Percentiles rank a stretch among this genome's conserved stretches.
phyloP scores from a whole-genome alignment of 2,113 vertebrate genomes.

The Piaya cayana region DNA sequence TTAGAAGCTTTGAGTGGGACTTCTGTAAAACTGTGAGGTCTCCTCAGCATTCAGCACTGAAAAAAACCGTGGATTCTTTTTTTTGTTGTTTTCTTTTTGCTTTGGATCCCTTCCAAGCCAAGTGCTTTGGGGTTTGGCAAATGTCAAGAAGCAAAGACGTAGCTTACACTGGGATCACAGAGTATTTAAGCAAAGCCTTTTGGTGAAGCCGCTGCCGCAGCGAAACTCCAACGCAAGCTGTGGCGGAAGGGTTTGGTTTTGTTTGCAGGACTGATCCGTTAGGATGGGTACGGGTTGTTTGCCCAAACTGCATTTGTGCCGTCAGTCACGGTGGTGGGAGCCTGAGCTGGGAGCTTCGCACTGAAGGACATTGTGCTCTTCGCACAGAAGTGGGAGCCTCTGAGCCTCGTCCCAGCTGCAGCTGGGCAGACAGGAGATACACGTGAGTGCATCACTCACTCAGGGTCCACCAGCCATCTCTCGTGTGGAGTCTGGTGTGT shows the following conservation, averaged over 20 bases:
- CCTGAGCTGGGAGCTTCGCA: not conserved
- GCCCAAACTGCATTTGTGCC: not conserved
- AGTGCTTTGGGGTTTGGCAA: not conserved
- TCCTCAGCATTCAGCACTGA: not conserved
- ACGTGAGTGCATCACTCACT: rapidly evolving
- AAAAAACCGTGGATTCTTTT: not conserved
- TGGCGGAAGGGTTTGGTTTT: not conserved
- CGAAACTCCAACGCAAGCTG: rapidly evolving
- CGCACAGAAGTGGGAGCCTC: not conserved
- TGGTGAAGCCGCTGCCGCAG: rapidly evolving
- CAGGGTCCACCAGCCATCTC: not conserved
- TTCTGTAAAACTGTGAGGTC: not conserved
- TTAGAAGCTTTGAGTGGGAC: not conserved
- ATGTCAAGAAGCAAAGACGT: not conserved
- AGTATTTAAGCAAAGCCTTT: not conserved
- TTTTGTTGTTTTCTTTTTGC: not conserved
- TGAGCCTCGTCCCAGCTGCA: not conserved
- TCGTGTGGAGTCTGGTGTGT: not conserved
- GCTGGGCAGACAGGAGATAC: rapidly evolving
- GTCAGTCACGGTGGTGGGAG: not conserved
- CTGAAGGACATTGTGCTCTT: not conserved
- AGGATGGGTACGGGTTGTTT: not conserved
- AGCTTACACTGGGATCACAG: not conserved
- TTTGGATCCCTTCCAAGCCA: not conserved
- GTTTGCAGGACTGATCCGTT: rapidly evolving